Conservation (phyloP, 2,797 vertebrate species). For the Natrix natrix region DNA sequence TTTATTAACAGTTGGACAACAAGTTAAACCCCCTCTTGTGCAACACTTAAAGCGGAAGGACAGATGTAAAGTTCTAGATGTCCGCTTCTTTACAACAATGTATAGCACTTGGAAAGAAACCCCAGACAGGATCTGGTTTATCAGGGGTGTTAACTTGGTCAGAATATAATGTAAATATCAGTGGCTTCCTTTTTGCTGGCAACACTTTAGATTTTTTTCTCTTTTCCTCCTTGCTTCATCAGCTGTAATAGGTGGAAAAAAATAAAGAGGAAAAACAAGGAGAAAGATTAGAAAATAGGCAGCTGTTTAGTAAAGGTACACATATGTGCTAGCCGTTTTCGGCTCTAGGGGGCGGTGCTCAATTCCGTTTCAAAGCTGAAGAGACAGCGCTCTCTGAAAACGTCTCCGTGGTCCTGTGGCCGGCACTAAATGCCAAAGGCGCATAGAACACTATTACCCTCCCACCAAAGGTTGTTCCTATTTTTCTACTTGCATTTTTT, state of each 20-base stretch:
- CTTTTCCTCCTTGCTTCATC: slow-evolving; percentile 32
- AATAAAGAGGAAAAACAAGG: background rate
- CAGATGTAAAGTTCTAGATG: slow-evolving; percentile 18
- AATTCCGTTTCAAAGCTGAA: no score
- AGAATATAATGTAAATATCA: slow-evolving; percentile 59
- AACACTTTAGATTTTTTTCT: slow-evolving; percentile 13
- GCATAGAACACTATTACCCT: no score
- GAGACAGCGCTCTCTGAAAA: no score
- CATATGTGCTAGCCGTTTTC: no score
- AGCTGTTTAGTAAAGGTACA: background rate
- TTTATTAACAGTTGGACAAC: background rate
- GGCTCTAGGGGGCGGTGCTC: no score
- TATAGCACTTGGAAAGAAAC: slow-evolving; percentile 36
- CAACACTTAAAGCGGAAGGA: slow-evolving; percentile 16
- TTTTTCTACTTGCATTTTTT: no score
- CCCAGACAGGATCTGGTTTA: slow-evolving; percentile 46
- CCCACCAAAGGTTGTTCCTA: no score
- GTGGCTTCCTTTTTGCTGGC: slow-evolving; percentile 46
- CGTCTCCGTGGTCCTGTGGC: no score
- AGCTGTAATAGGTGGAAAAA: slow-evolving; percentile 24
- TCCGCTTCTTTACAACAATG: slow-evolving; percentile 22
- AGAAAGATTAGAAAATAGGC: slow-evolving; percentile 19
- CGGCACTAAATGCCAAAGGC: no score
- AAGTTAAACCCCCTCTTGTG: background rate
- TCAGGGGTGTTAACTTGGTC: slow-evolving; percentile 49